A percentile compares a stretch with the other conserved stretches of the same genome.
These are phyloP conservation scores for Mobula hypostoma DNA, from an alignment of 2,113 vertebrate species.

Conservation along the genomic window DNA sequence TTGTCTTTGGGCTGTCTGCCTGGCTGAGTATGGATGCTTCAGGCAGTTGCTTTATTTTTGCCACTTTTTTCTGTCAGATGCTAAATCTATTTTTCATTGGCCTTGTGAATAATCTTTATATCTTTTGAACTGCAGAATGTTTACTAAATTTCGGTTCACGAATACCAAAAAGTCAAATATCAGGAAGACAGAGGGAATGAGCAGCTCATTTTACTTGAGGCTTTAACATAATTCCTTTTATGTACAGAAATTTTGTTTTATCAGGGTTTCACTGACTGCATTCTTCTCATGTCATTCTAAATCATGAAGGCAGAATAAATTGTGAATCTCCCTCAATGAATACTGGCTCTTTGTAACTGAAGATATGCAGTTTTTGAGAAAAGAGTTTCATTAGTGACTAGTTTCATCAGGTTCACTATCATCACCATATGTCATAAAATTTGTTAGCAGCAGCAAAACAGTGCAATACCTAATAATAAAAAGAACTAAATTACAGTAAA, in stretches of 20 bases:
- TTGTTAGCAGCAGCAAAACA: too few species aligned
- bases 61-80: not conserved
- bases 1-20: not conserved
- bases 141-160: not conserved
- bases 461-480: too few species aligned
- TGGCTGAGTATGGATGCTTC: not conserved
- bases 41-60: not conserved
- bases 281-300: not conserved
- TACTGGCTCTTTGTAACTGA: not conserved
- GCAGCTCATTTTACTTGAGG: not conserved
- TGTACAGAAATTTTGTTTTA: not conserved
- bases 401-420: not conserved
- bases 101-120: not conserved
- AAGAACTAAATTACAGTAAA: too few species aligned
- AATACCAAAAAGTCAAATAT: not conserved
- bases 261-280: not conserved
- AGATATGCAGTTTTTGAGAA: not conserved
- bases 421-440: too few species aligned
- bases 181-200: not conserved
- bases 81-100: not conserved
- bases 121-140: not conserved
- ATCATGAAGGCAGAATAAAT: not conserved
- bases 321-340: not conserved
- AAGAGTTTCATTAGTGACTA: not conserved
- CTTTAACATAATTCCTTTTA: not conserved